Evolutionary conservation across 2,797 vertebrate genomes (phyloP).

Genomic region (Danio albolineatus): DNA sequence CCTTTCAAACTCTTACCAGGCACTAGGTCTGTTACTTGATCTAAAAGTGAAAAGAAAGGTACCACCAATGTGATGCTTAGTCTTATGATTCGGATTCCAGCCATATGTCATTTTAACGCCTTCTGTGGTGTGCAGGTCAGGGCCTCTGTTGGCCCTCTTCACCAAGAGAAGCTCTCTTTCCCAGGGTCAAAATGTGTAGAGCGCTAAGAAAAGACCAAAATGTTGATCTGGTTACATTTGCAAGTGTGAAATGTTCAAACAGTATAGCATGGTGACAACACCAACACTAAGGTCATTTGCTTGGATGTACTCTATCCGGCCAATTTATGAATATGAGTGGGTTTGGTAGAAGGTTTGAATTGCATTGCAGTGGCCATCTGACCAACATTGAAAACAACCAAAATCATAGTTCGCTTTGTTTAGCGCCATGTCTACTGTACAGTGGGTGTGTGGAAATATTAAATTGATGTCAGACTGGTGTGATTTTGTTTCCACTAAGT

Average conservation of each 20-base stretch:
- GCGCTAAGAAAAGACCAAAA: slow-evolving; percentile 42
- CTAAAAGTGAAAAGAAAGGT: slow-evolving; percentile 57
- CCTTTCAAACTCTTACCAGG: too few species aligned
- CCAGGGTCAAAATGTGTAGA: slow-evolving; percentile 67
- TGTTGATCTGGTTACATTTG: slow-evolving; percentile 13
- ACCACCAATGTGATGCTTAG: slow-evolving; percentile 36
- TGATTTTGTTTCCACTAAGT: too few species aligned
- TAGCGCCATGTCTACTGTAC: too few species aligned
- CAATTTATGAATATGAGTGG: not conserved
- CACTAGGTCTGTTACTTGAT: not conserved
- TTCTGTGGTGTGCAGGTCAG: slow-evolving; percentile 63
- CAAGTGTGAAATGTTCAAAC: not conserved
- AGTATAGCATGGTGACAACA: not conserved
- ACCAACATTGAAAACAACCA: too few species aligned
- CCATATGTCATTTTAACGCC: slow-evolving; percentile 70
- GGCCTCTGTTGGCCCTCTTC: slow-evolving; percentile 59
- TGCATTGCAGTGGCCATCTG: too few species aligned
- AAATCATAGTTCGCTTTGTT: too few species aligned
- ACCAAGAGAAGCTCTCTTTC: slow-evolving; percentile 64
- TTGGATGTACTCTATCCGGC: not conserved
- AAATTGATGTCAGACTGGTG: too few species aligned
- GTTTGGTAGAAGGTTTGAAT: not conserved
- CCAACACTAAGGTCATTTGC: not conserved
- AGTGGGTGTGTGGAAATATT: too few species aligned
- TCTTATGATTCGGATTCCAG: slow-evolving; percentile 65